Evolutionary conservation across 2,888 invertebrate species (phyloP), one percentile per base, ranked within the genome.

Genomic region (Heliconius charithonia): DNA sequence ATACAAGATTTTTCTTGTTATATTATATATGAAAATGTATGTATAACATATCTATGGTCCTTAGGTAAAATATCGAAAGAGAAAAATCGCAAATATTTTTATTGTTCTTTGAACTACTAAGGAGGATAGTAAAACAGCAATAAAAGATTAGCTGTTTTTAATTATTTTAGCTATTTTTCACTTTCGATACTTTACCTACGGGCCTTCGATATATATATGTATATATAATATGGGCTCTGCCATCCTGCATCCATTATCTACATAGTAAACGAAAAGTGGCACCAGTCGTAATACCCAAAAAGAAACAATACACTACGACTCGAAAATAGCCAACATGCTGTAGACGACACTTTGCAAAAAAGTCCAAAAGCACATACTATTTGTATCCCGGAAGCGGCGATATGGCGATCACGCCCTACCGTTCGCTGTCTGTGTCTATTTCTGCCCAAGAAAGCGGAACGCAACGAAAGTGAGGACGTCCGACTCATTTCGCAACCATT

Each of bases 361-460:
- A 74, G 78, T 63, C 74, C 73, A 63, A 71, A 83, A 85, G 41
- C 85, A 77, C 86, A 87, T 66, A 88, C 87, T 83, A 41, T 66
- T 74, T 80, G 75, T 78, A 85, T 87, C 90, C 90, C 92, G 93
- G 93, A 93, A 92, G 86, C 88, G 89, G 90, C 88, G 92, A 92
- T 88, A 91, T 91, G 91, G 87, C 86, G 86, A 89, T 86, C 88
- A 84, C 88, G 86, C 87, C 88, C 86, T 85, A 85, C 85, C 87
- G 88, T 85, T 88, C 87, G 86, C 85, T 87, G 88, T 85, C 88
- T 88, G 86, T 84, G 84, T 89, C 91, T 93, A 93, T 93, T 93
- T 92, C 87, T 92, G 90, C 89, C 86, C 87, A 89, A 86, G 92
- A 93, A 93, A 93, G 93, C 93, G 93, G 90, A 93, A 94, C 94